Percentiles rank a stretch among this genome's conserved stretches.
phyloP scores from a whole-genome alignment of 2,888 invertebrate genomes.

The Hofmannophila pseudospretella region DNA sequence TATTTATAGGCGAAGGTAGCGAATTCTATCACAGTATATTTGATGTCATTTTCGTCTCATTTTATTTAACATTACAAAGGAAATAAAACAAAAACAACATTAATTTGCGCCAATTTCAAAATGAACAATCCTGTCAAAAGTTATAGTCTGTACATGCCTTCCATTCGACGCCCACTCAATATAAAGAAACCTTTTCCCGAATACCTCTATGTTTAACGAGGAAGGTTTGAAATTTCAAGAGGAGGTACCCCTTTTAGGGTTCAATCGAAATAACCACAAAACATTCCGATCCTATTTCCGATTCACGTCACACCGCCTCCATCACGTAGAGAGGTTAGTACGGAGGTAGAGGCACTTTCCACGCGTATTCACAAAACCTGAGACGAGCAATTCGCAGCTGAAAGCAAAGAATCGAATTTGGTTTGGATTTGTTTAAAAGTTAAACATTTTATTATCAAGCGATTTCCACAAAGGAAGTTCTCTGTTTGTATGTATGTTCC shows the following conservation, averaged over 20 bases:
- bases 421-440: too few relatives aligned
- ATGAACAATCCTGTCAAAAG: neutral
- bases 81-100: too few relatives aligned
- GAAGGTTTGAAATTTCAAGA: constrained; percentile 58
- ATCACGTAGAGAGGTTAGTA: constrained; percentile 50
- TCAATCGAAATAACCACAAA: constrained; percentile 70
- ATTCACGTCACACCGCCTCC: constrained; percentile 67
- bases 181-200: constrained; percentile 35
- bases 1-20: too few relatives aligned
- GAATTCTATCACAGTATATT: too few relatives aligned
- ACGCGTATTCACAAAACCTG: constrained; percentile 39
- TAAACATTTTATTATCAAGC: too few relatives aligned
- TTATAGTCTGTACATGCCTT: neutral
- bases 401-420: neutral
- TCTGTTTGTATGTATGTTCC: too few relatives aligned
- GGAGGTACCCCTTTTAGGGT: constrained; percentile 59
- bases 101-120: too few relatives aligned
- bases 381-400: constrained; percentile 1
- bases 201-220: constrained; percentile 49
- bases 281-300: constrained; percentile 63
- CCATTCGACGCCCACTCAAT: neutral
- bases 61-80: too few relatives aligned
- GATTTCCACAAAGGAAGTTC: too few relatives aligned
- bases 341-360: constrained; percentile 40
- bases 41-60: too few relatives aligned